Percentiles rank a stretch among this genome's conserved stretches.
Evolutionary conservation across 2,113 vertebrate genomes (phyloP).

Genomic region (Neodon shergylaensis): DNA sequence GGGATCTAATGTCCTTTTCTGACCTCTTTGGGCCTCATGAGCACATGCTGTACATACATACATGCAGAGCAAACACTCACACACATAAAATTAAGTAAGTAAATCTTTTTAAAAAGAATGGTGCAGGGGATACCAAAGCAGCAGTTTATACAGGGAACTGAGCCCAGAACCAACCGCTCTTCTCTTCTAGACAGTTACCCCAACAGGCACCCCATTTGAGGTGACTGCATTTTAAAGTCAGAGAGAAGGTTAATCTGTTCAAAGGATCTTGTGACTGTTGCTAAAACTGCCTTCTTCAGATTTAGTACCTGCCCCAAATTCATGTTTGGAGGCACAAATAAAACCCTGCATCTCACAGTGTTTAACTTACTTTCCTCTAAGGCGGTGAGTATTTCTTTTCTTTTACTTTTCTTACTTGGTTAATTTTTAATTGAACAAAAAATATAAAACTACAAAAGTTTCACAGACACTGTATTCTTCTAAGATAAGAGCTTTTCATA

Average conservation of each 20-base stretch:
- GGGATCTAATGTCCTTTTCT: background rate
- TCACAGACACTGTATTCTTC: background rate
- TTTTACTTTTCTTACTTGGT: background rate
- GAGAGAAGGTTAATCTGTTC: background rate
- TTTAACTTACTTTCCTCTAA: slow-evolving; percentile 6
- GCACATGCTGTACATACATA: too few species aligned
- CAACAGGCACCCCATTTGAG: background rate
- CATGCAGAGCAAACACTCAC: background rate
- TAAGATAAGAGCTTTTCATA: background rate
- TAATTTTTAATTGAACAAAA: background rate
- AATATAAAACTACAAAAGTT: background rate
- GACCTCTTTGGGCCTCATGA: background rate
- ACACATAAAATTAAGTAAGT: background rate
- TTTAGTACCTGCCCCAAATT: slow-evolving; percentile 47
- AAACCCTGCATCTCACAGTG: background rate
- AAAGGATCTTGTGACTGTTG: background rate
- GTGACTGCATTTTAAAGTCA: background rate
- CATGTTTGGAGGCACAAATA: slow-evolving; percentile 29
- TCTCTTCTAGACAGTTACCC: background rate
- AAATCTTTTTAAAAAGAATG: background rate
- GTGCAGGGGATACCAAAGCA: background rate
- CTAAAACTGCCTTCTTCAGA: slow-evolving; percentile 35
- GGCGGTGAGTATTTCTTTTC: background rate
- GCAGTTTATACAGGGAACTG: too few species aligned
- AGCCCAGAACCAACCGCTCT: background rate